Evolutionary conservation across 2,888 invertebrate species (phyloP).

Genomic region (Dastarcus helophoroides): DNA sequence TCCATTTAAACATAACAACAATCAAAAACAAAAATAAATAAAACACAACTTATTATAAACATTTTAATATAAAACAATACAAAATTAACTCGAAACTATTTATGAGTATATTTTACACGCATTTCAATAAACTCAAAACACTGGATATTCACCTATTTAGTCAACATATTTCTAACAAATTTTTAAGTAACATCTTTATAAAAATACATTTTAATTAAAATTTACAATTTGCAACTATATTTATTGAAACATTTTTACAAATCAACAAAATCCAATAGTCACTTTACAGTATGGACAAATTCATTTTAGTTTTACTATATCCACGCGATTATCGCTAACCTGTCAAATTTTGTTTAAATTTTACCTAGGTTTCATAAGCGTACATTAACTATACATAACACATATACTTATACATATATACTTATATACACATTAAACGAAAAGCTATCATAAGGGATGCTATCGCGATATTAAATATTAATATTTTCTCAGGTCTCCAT

Average conservation of each 20-base stretch:
- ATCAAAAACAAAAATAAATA: conserved; percentile 20
- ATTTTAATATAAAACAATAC: conserved; percentile 12
- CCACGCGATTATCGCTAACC: no score
- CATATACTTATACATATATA: no score
- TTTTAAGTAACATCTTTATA: conserved; percentile 17
- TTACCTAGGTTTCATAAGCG: no score
- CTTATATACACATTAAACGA: no score
- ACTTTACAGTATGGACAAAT: no score
- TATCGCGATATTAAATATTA: no score
- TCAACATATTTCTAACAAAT: conserved; percentile 10
- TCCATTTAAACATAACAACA: conserved; percentile 60
- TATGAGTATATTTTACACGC: conserved; percentile 11
- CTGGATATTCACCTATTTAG: conserved; percentile 10
- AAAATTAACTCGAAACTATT: conserved; percentile 12
- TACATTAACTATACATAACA: no score
- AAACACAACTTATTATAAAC: conserved; percentile 6
- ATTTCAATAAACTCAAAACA: conserved; percentile 11
- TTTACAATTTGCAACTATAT: conserved; percentile 17
- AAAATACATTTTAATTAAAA: conserved; percentile 25
- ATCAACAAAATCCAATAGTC: no score
- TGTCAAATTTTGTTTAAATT: no score
- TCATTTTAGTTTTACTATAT: no score
- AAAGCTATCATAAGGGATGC: no score
- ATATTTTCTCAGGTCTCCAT: no score
- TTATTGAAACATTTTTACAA: conserved; percentile 8